These are phyloP conservation scores for Jordanella pulchra DNA, from an alignment of 2,797 vertebrate species.

Conservation along the genomic window DNA sequence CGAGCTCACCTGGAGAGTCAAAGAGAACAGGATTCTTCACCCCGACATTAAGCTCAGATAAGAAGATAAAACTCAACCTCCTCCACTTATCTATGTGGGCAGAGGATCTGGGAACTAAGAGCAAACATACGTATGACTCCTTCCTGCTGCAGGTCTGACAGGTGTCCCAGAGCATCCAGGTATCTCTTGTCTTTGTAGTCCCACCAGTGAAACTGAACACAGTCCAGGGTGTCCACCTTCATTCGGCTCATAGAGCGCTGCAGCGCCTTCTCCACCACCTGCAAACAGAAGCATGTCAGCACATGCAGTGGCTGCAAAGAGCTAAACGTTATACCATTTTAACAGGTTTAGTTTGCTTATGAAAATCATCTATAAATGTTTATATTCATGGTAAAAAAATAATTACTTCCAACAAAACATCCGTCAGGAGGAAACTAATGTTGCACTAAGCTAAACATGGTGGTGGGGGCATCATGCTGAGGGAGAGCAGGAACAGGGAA, in stretches of 20 bases:
- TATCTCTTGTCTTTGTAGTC: conserved; percentile 65
- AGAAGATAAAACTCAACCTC: background rate
- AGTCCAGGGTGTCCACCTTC: conserved; percentile 67
- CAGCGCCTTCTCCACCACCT: conserved; percentile 63
- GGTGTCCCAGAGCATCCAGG: conserved; percentile 65
- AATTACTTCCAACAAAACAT: too few relatives aligned
- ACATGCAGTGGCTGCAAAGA: background rate
- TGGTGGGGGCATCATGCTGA: too few relatives aligned
- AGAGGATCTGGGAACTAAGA: background rate
- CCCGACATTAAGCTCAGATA: background rate
- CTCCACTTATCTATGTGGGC: background rate
- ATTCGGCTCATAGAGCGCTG: conserved; percentile 56
- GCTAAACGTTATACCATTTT: background rate
- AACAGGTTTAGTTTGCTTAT: background rate
- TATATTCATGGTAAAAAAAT: too few relatives aligned
- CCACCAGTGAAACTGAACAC: conserved; percentile 73
- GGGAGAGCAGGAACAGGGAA: too few relatives aligned
- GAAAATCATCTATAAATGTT: background rate
- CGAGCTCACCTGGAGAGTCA: conserved; percentile 48
- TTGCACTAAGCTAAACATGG: too few relatives aligned
- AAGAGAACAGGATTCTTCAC: background rate
- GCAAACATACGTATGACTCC: conserved; percentile 58
- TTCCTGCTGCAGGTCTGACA: conserved; percentile 66
- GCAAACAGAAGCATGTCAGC: conserved; percentile 3
- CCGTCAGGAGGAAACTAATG: too few relatives aligned